Evolutionary conservation across 1,140 invertebrate genomes (phyloP), one percentile per base, ranked within the genome.

Genomic region (Pomacea maculata): DNA sequence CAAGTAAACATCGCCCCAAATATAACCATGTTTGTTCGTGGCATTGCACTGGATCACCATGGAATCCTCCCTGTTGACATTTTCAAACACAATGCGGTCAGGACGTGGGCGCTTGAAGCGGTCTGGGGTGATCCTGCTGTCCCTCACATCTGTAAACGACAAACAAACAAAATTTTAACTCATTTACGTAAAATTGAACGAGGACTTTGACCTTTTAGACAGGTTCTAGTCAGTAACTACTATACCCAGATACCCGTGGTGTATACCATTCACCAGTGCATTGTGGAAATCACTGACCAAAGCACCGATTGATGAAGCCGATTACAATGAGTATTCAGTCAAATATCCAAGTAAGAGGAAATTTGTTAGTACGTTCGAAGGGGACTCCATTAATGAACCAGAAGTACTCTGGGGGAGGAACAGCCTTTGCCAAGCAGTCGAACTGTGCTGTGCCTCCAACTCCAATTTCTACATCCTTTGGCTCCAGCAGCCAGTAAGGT

Each of bases 21-120:
- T 96, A 92, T 99, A 99, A 57, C 98, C 98, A 84, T 97, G 93
- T n/a, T 95, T 95, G 91, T 99, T 99, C 81, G 97, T 98, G 1
- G 98, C 98, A 92, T 99, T 99, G 92, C 98, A 99, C 73, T 99
- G 98, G 88, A 98, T 98, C 91, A 99, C 99, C 80, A 97, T 97
- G 11, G 97, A 98, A 91, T 99, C 99, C 67, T 94, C 86, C 90
- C 97, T 97, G 25, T 93, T 93, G 29, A 99, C 92, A 85, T 95
- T 95, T 19, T 94, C 93, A 82, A 99, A 96, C 5, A 94, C 93
- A 67, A 99, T 96, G 63, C 93, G 94, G 88, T 97, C 91, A 65
- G 89, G 79, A 89, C 94, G 80, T 90, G 90, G 83, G 89, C 92
- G 80, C 93, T 93, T 74, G 97, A 93, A 0, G 94, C 92, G 93